phyloP scores from a whole-genome alignment of 2,113 vertebrate species.

The Hippotragus niger region DNA sequence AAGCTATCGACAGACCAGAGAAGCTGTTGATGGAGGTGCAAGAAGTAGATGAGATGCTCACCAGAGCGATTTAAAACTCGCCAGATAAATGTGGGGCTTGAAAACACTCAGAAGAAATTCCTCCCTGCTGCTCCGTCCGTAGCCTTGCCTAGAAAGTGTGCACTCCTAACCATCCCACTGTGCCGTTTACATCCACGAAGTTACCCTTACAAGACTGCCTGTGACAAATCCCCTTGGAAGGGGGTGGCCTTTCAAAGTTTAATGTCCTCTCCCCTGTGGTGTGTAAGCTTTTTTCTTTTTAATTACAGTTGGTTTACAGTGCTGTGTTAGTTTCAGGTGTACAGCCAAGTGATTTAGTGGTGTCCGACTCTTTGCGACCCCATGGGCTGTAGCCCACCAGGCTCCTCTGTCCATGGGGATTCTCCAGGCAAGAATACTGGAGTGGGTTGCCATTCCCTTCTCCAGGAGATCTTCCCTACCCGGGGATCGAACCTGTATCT shows the following conservation, averaged over 20 bases:
- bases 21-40: not conserved
- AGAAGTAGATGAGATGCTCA: not conserved
- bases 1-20: not conserved
- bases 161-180: not conserved
- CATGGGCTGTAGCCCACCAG: fast-evolving
- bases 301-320: not conserved
- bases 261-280: not conserved
- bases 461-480: not conserved
- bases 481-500: not conserved
- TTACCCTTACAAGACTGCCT: not conserved
- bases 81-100: not conserved
- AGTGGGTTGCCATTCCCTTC: not conserved
- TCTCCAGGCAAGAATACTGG: not conserved
- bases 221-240: not conserved
- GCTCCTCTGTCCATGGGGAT: not conserved
- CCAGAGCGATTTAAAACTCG: not conserved
- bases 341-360: not conserved
- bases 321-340: not conserved
- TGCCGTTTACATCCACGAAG: not conserved
- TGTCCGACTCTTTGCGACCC: not conserved
- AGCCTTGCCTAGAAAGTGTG: not conserved
- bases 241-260: not conserved
- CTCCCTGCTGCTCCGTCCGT: not conserved
- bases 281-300: not conserved
- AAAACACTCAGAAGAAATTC: not conserved